These are phyloP conservation scores for Poeciliopsis paucimaculata DNA, from an alignment of 2,797 vertebrate species.

Conservation along the genomic window DNA sequence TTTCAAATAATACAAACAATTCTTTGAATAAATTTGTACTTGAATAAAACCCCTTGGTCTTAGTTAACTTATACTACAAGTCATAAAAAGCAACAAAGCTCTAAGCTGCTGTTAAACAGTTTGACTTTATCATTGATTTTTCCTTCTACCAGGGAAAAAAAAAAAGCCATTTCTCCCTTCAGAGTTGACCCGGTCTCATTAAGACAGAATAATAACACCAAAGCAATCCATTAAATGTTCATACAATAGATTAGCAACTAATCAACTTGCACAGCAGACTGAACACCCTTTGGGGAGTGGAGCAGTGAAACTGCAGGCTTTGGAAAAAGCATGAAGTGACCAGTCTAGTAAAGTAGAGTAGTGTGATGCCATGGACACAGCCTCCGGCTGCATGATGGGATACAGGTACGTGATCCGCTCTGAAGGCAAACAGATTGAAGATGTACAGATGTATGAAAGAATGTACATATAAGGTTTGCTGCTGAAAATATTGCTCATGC, in stretches of 20 bases:
- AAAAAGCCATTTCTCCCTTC: not conserved
- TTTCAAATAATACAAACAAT: not conserved
- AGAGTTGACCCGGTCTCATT: not conserved
- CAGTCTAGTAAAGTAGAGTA: constrained; percentile 68
- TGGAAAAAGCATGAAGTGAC: constrained; percentile 62
- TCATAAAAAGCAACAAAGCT: not conserved
- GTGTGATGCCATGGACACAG: constrained; percentile 76
- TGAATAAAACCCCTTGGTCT: not conserved
- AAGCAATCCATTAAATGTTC: not conserved
- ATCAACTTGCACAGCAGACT: constrained; percentile 15
- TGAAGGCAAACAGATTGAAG: constrained; percentile 72
- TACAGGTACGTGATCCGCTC: constrained; percentile 85
- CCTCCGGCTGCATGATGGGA: constrained; percentile 84
- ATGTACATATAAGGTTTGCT: constrained; percentile 80
- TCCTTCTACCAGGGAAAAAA: not conserved
- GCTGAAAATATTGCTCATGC: constrained; percentile 79
- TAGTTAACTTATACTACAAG: not conserved
- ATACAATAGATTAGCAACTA: not conserved
- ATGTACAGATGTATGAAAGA: constrained; percentile 77
- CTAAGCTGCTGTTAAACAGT: not conserved
- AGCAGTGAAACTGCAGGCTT: constrained; percentile 66
- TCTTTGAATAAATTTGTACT: not conserved
- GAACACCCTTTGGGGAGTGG: constrained; percentile 59
- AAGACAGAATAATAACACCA: not conserved
- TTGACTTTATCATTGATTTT: not conserved